Base-by-base conservation (phyloP, 92 coral and sea anemone genomes). In the Parazoanthus darwini region DNA sequence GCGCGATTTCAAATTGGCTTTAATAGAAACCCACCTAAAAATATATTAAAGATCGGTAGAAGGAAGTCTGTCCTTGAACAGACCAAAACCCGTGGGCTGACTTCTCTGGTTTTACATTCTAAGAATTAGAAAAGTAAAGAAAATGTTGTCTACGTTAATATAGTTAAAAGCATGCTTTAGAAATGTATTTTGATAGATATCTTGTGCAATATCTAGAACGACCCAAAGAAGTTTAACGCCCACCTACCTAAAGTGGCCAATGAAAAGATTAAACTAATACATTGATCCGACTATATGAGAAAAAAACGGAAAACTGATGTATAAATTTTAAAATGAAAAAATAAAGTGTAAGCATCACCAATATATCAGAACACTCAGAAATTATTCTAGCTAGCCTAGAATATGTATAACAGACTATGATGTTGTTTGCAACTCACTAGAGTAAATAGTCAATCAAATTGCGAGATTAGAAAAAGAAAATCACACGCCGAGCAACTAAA, bases 71-170 rank as follows among this genome's bases (percentile, higher is more conserved):
- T 6, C 65, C 14, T 71, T 8, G n/a, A 71, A 48, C 58, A 48
- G 77, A 70, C 14, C 8, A 33, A 3, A 70, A 70, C 20, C 13
- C 78, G 59, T 72, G 75, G 38, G 54, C 14, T 84, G 74, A 46
- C 2, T 50, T 35, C 42, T 22, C 42, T 6, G 26, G 18, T 72
- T 26, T 25, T 35, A 59, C 33, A 43, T 29, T 51, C 26, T 48
- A 18, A 38, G 46, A 10, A 46, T 84, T 84, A 44, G 59, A 4
- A 43, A 84, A 84, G 25, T 74, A 84, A 84, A 84, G 77, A 82
- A 70, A 43, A 72, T 18, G 78, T 77, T 72, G 65, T 20, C 78
- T 18, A 2, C 22, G 7, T 67, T 38, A 43, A 72, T 44, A 71
- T 43, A 46, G 87, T 46, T 83, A 83, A 71, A 71, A 71, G 46